These are phyloP conservation scores for Erebia palarica DNA, from an alignment of 2,888 invertebrate genomes.

Conservation along the genomic window DNA sequence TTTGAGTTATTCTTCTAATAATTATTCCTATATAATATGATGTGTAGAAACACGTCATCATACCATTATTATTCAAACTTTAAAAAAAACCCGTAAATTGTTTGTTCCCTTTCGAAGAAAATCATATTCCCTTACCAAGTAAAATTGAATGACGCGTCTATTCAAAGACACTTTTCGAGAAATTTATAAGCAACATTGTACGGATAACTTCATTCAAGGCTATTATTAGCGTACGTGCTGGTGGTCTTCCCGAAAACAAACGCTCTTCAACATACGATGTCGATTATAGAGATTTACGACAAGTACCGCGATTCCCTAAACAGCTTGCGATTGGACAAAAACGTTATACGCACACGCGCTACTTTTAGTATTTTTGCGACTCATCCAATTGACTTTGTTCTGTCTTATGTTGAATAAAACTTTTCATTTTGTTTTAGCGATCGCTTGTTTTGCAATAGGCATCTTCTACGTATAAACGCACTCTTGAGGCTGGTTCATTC, in stretches of 20 bases:
- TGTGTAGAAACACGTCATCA: no score
- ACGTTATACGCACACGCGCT: slow-evolving; percentile 53
- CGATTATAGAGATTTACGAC: slow-evolving; percentile 61
- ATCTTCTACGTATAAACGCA: no score
- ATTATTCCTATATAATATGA: no score
- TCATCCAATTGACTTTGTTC: no score
- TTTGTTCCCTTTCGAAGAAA: neutral
- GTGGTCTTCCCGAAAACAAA: slow-evolving; percentile 43
- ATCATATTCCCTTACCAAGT: neutral
- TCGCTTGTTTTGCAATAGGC: no score
- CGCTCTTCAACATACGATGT: slow-evolving; percentile 40
- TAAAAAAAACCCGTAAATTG: neutral
- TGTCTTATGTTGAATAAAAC: no score
- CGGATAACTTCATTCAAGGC: slow-evolving; percentile 26
- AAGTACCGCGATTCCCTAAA: slow-evolving; percentile 57
- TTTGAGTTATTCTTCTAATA: no score
- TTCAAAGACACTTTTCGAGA: slow-evolving; percentile 12
- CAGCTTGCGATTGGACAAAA: slow-evolving; percentile 46
- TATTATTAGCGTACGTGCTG: slow-evolving; percentile 36
- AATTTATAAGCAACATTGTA: slow-evolving; percentile 25
- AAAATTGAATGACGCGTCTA: neutral
- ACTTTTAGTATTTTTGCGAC: neutral
- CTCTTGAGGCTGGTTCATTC: no score
- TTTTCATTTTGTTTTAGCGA: no score
- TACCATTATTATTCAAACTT: no score